Conservation (phyloP, 2,888 invertebrate genomes). For the Caradrina kadenii region DNA sequence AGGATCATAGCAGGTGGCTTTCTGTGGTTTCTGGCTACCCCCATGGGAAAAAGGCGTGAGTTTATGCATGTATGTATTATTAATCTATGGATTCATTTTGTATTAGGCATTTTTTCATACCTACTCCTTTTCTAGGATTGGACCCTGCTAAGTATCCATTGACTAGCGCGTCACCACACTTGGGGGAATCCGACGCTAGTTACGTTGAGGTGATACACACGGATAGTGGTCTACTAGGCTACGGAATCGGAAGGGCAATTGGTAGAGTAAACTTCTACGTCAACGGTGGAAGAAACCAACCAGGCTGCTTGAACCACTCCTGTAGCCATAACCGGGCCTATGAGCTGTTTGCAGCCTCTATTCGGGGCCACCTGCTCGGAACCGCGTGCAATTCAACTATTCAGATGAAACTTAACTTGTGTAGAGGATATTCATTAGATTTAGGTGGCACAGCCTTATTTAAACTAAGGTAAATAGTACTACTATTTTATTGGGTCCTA, state of each 20-base stretch:
- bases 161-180: slow-evolving; percentile 66
- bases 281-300: slow-evolving; percentile 94
- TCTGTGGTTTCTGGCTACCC: too few species aligned
- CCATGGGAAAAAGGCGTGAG: too few species aligned
- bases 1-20: too few species aligned
- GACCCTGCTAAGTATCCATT: slow-evolving; percentile 74
- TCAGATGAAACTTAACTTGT: slow-evolving; percentile 70
- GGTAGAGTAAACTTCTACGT: slow-evolving; percentile 97
- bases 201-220: slow-evolving; percentile 84
- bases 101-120: neutral
- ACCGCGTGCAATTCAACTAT: slow-evolving; percentile 65
- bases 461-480: neutral
- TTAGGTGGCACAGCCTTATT: slow-evolving; percentile 69
- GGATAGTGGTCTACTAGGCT: slow-evolving; percentile 70
- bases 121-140: slow-evolving; percentile 67
- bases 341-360: slow-evolving; percentile 74
- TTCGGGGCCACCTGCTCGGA: slow-evolving; percentile 65
- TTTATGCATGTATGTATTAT: neutral
- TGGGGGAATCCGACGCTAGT: slow-evolving; percentile 70
- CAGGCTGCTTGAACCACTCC: slow-evolving; percentile 74
- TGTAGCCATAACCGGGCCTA: slow-evolving; percentile 79
- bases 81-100: neutral
- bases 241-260: slow-evolving; percentile 93
- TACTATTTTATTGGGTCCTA: too few species aligned
- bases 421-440: slow-evolving; percentile 65